phyloP scores from a whole-genome alignment of 1,140 invertebrate species.

The Phymastichus coffea region DNA sequence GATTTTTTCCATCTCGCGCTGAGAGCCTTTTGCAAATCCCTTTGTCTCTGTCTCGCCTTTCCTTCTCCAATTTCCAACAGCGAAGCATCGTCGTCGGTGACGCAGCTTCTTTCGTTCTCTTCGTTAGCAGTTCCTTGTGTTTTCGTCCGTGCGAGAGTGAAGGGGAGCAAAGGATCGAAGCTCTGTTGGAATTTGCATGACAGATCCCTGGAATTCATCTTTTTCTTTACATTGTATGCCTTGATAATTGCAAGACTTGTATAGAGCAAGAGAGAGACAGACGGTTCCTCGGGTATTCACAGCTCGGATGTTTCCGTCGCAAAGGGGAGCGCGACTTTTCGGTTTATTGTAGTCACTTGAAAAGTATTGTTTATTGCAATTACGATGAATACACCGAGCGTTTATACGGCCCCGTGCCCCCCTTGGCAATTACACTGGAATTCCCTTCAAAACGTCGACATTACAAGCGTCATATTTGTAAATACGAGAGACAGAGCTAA shows the following conservation, averaged over 20 bases:
- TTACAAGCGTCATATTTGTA: too few relatives aligned
- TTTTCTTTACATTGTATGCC: too few relatives aligned
- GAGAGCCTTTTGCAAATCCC: neutral
- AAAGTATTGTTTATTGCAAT: too few relatives aligned
- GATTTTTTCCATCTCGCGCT: neutral
- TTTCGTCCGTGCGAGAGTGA: neutral
- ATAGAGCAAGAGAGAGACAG: neutral
- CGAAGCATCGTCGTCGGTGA: too few relatives aligned
- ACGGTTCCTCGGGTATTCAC: slow-evolving; percentile 7
- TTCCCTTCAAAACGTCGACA: too few relatives aligned
- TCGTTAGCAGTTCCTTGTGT: slow-evolving; percentile 27
- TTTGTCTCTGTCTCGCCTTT: neutral
- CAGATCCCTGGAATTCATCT: slow-evolving; percentile 26
- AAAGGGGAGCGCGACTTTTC: too few relatives aligned
- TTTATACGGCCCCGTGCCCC: too few relatives aligned
- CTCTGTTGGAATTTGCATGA: slow-evolving; percentile 22
- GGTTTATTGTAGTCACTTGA: too few relatives aligned
- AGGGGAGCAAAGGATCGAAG: neutral
- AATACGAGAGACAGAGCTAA: too few relatives aligned
- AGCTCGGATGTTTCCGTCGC: slow-evolving; percentile 3
- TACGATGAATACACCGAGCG: too few relatives aligned
- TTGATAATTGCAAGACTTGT: slow-evolving; percentile 8
- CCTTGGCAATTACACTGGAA: too few relatives aligned
- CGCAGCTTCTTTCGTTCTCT: slow-evolving; percentile 10
- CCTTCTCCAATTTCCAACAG: neutral